These are phyloP conservation scores for Gavia stellata DNA, from an alignment of 2,113 vertebrate genomes.

Conservation along the genomic window DNA sequence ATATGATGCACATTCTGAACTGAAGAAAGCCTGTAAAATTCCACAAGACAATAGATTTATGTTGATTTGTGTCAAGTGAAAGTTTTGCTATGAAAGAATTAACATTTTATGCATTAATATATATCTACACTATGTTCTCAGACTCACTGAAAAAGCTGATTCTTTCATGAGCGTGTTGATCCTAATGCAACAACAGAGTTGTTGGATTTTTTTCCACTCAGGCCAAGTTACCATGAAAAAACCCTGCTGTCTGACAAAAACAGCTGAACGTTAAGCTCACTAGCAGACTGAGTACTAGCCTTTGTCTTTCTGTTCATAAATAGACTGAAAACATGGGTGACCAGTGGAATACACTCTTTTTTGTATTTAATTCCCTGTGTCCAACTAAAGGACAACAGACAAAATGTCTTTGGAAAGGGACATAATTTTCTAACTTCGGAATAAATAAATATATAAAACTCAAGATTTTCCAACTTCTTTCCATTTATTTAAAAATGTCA, in stretches of 20 bases:
- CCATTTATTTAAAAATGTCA: constrained; percentile 3
- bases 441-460: neutral
- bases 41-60: neutral
- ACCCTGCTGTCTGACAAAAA: neutral
- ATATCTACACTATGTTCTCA: neutral
- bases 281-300: neutral
- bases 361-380: constrained; percentile 3
- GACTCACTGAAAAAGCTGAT: neutral
- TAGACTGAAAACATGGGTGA: neutral
- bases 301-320: constrained; percentile 25
- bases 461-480: neutral
- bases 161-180: neutral
- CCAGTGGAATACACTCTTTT: neutral
- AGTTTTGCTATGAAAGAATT: neutral
- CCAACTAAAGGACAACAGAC: neutral
- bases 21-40: neutral
- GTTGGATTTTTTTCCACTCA: neutral
- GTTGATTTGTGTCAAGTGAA: neutral
- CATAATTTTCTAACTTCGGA: neutral
- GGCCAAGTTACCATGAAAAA: neutral
- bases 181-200: neutral
- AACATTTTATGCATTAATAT: neutral
- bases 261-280: neutral
- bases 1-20: neutral
- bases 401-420: neutral